Evolutionary conservation across 2,888 invertebrate species (phyloP).

Genomic region (Coleophora deauratella): DNA sequence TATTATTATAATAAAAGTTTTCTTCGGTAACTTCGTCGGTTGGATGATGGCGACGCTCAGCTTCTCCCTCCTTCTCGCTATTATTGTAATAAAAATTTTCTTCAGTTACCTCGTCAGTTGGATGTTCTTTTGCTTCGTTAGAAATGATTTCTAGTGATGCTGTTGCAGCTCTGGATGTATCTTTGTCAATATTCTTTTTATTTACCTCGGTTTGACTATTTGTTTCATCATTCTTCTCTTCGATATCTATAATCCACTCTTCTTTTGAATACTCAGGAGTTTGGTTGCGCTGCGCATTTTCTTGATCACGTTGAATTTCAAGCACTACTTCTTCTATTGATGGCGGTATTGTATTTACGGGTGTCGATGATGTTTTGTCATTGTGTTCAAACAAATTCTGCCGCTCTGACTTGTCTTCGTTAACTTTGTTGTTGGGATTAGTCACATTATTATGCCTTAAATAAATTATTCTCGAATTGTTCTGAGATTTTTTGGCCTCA

Average conservation of each 20-base stretch:
- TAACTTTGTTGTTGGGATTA: constrained; percentile 12
- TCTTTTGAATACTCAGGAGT: constrained; percentile 4
- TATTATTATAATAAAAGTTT: background rate
- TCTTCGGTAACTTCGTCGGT: background rate
- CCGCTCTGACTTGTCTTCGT: background rate
- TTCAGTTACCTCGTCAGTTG: background rate
- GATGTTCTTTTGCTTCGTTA: background rate
- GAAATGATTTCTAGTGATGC: background rate
- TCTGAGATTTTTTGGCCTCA: constrained; percentile 12
- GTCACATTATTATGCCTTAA: constrained; percentile 8
- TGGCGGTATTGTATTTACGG: too few relatives aligned
- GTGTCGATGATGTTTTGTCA: too few relatives aligned
- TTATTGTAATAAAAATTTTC: background rate
- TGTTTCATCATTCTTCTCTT: background rate
- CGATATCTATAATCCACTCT: constrained; percentile 11
- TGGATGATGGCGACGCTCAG: too few relatives aligned
- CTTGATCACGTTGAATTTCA: too few relatives aligned
- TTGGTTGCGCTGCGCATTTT: too few relatives aligned
- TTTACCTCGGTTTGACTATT: constrained; percentile 4
- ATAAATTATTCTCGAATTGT: constrained; percentile 28
- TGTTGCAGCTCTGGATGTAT: background rate
- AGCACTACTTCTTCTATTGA: too few relatives aligned
- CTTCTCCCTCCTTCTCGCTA: background rate
- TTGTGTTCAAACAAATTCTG: too few relatives aligned
- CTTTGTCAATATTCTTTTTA: background rate